phyloP scores from a whole-genome alignment of 2,888 invertebrate genomes.

The Xylocampa areola region DNA sequence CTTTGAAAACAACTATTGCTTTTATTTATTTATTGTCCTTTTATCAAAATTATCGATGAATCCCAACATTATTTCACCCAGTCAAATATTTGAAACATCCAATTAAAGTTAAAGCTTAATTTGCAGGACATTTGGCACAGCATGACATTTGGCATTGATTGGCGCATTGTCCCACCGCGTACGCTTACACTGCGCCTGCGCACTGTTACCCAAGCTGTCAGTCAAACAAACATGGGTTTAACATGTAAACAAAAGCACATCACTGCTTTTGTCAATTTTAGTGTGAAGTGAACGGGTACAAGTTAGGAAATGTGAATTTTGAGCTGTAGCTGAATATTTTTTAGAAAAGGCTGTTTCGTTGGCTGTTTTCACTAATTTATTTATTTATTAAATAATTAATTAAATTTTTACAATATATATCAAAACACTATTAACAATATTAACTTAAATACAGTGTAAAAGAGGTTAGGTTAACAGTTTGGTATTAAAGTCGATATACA shows the following conservation, averaged over 20 bases:
- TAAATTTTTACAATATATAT: too few relatives aligned
- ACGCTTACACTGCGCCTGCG: conserved; percentile 72
- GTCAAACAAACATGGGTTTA: conserved; percentile 80
- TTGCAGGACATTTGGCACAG: conserved; percentile 42
- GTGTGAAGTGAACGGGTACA: conserved; percentile 26
- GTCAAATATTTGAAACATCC: conserved; percentile 13
- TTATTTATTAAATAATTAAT: too few relatives aligned
- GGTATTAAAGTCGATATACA: too few relatives aligned
- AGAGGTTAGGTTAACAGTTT: too few relatives aligned
- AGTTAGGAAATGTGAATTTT: conserved; percentile 27
- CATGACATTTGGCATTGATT: conserved; percentile 67
- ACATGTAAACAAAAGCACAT: conserved; percentile 80
- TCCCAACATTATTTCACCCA: background rate
- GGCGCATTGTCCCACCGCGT: conserved; percentile 64
- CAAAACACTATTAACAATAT: too few relatives aligned
- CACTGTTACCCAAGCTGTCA: conserved; percentile 76
- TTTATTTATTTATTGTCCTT: too few relatives aligned
- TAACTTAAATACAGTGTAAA: too few relatives aligned
- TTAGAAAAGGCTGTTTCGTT: too few relatives aligned
- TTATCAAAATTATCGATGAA: too few relatives aligned
- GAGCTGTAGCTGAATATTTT: background rate
- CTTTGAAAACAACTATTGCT: too few relatives aligned
- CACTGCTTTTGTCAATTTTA: conserved; percentile 68
- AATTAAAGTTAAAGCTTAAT: conserved; percentile 50
- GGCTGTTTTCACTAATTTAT: too few relatives aligned